Base-by-base conservation (phyloP, 1,140 invertebrate genomes). In the Aphaenogaster rudis region DNA sequence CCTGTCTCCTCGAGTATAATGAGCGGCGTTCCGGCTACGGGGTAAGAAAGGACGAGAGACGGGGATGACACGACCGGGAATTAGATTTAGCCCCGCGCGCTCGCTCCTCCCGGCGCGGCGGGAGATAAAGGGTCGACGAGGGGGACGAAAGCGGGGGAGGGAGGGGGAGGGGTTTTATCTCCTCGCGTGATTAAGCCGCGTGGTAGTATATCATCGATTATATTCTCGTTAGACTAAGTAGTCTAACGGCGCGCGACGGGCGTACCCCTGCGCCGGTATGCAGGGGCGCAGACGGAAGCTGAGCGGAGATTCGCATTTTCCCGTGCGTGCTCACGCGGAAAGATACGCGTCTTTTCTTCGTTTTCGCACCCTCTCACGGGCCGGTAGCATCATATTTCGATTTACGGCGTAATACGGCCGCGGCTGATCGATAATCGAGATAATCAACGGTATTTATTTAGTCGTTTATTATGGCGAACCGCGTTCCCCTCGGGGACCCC, bases 201-300 rank as follows among this genome's bases (percentile, higher is more conserved):
- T 81, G 86, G 77, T 90, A 86, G 87, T 94, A 94, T 94, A 94
- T 94, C 94, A 94, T 94, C 94, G 93, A 94, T 94, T 94, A 94
- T 94, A 92, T 92, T 92, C 94, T 94, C 94, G 93, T 94, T 94
- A 94, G 90, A 74, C 87, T 92, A 93, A 93, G 90, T 88, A 89
- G 78, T 74, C 76, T 88, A 86, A 86, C 48, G 69, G 48, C 13
- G 42, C 28, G 42, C 28, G 42, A 48, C 88, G 88, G 82, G 36
- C 69, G 17, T 71, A 63, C 45, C 74, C 81, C 57, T 7, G 13
- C 17, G 21, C 54, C 21, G 3, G 45, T 74, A n/a, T 54, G 28
- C 28, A 50, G 50, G 48, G 28, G 28, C 17, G 33, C 69, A n/a
- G 45, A 84, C 67, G 80, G 54, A 76, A 76, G 13, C 72, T 39